These are phyloP conservation scores for Charaxes varanes DNA, from an alignment of 1,140 invertebrate genomes.

Conservation along the genomic window DNA sequence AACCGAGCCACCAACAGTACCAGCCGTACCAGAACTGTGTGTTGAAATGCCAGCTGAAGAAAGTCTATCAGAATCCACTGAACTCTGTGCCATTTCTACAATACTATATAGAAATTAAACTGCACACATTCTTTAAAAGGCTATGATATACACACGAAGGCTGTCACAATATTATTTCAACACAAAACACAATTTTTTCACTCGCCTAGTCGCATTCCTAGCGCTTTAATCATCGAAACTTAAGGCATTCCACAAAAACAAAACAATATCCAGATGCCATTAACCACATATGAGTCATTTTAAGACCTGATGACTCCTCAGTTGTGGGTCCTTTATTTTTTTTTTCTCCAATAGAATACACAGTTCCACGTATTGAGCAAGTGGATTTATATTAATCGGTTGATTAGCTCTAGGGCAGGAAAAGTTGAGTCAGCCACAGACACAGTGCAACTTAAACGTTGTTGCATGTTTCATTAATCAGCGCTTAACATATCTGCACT, in stretches of 20 bases:
- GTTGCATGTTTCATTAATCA: constrained; percentile 33
- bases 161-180: constrained; percentile 17
- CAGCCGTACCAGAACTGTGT: constrained; percentile 63
- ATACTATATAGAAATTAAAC: constrained; percentile 11
- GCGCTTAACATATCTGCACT: constrained; percentile 41
- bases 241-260: constrained; percentile 57
- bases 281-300: constrained; percentile 66
- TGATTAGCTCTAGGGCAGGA: constrained; percentile 30
- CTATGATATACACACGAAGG: constrained; percentile 4
- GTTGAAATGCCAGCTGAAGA: constrained; percentile 66
- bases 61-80: constrained; percentile 64
- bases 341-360: constrained; percentile 34
- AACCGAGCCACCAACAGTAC: constrained; percentile 59
- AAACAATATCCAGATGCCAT: constrained; percentile 57
- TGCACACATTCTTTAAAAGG: constrained; percentile 14
- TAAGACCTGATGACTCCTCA: constrained; percentile 43
- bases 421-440: too few relatives aligned
- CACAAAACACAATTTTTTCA: not conserved
- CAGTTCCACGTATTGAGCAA: constrained; percentile 40
- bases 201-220: constrained; percentile 20
- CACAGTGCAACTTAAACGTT: constrained; percentile 31
- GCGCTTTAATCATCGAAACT: constrained; percentile 48
- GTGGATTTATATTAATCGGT: constrained; percentile 39
- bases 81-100: constrained; percentile 55
- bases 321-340: constrained; percentile 32